Evolutionary conservation across 2,797 vertebrate genomes (phyloP).

Genomic region (Lacerta bilineata): DNA sequence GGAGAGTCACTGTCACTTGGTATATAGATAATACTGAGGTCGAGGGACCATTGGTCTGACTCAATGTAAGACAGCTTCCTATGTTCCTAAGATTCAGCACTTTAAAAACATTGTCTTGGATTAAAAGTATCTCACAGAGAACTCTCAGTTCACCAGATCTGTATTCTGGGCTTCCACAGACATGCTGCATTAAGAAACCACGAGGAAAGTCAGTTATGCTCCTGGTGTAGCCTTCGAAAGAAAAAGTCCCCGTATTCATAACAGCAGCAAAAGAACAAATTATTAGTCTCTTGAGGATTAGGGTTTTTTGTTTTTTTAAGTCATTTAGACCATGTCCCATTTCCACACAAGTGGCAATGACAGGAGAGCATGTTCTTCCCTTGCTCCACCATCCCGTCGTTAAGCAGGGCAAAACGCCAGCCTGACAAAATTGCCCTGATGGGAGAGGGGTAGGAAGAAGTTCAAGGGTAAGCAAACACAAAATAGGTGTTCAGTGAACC

Average conservation of each 20-base stretch:
- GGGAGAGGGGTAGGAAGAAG: conserved; percentile 8
- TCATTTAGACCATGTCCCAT: neutral
- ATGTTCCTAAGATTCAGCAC: neutral
- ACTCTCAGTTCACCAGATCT: neutral
- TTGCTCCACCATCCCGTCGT: neutral
- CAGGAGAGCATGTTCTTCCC: neutral
- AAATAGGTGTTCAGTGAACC: neutral
- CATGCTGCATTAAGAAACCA: neutral
- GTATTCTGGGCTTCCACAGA: neutral
- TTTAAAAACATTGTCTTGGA: neutral
- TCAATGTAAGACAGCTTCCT: no score
- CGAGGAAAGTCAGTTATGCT: neutral
- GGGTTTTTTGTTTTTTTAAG: neutral
- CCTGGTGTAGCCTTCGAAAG: no score
- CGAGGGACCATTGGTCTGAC: no score
- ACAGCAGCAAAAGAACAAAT: neutral
- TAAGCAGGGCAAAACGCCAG: conserved; percentile 4
- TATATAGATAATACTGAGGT: no score
- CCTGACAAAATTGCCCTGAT: neutral
- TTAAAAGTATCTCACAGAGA: neutral
- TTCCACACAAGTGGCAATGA: conserved; percentile 5
- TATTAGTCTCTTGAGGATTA: neutral
- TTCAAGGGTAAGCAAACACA: conserved; percentile 11
- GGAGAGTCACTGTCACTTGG: no score
- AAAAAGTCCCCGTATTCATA: no score